These are phyloP conservation scores for Perccottus glenii DNA, from an alignment of 2,113 vertebrate species.

Conservation along the genomic window DNA sequence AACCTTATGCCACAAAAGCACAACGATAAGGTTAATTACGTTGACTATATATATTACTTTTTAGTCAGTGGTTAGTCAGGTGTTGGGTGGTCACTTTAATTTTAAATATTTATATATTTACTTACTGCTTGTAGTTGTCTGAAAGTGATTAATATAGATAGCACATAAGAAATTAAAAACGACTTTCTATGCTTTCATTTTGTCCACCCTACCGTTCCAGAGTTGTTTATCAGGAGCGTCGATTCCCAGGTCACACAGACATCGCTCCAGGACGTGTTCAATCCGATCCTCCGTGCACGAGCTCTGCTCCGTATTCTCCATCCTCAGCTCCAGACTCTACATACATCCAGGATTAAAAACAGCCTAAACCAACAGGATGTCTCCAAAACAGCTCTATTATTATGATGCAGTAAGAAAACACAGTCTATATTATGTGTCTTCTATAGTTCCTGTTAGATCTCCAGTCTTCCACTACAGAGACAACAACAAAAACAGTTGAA, in stretches of 20 bases:
- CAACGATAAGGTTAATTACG: no score
- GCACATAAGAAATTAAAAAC: neutral
- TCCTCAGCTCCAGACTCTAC: slow-evolving; percentile 28
- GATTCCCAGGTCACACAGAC: slow-evolving; percentile 85
- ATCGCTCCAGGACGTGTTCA: slow-evolving; percentile 90
- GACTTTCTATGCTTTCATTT: neutral
- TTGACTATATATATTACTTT: no score
- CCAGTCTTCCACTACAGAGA: slow-evolving; percentile 12
- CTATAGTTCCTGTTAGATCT: slow-evolving; percentile 38
- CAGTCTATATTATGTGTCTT: slow-evolving; percentile 8
- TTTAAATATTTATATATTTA: no score
- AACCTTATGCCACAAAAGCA: no score
- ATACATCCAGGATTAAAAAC: slow-evolving; percentile 1
- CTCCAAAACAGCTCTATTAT: slow-evolving; percentile 5
- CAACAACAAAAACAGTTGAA: neutral
- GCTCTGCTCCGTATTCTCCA: slow-evolving; percentile 86
- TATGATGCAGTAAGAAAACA: slow-evolving; percentile 9
- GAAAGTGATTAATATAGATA: no score
- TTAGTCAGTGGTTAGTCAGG: no score
- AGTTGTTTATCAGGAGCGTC: slow-evolving; percentile 74
- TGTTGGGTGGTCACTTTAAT: no score
- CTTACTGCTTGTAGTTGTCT: no score
- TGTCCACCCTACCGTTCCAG: slow-evolving; percentile 85
- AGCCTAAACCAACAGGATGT: slow-evolving; percentile 25
- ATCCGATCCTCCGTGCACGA: slow-evolving; percentile 97